Conservation (phyloP, 2,888 invertebrate species). For the Bellardia pandia region DNA sequence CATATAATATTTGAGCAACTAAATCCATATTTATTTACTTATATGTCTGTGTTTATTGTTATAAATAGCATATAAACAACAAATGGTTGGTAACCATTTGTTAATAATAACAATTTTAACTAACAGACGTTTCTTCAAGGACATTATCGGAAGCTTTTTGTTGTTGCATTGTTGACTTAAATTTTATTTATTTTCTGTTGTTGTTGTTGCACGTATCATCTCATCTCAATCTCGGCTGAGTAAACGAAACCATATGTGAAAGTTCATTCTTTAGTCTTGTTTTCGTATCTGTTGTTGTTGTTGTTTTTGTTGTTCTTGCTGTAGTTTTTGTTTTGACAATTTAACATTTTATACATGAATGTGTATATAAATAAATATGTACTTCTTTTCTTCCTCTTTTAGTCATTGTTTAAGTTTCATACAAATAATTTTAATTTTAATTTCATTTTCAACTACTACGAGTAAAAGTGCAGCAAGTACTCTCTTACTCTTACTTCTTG, state of each 20-base stretch:
- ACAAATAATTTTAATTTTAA: slow-evolving; percentile 66
- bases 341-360: slow-evolving; percentile 48
- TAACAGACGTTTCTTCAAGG: slow-evolving; percentile 39
- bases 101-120: too few species aligned
- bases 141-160: slow-evolving; percentile 2
- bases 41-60: too few species aligned
- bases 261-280: slow-evolving; percentile 34
- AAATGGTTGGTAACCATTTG: too few species aligned
- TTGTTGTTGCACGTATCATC: background rate
- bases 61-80: too few species aligned
- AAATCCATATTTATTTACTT: background rate
- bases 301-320: slow-evolving; percentile 22
- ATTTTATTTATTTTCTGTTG: background rate
- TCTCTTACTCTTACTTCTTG: slow-evolving; percentile 36
- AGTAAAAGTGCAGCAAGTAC: slow-evolving; percentile 15
- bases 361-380: too few species aligned
- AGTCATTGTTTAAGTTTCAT: slow-evolving; percentile 55
- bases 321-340: slow-evolving; percentile 35
- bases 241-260: slow-evolving; percentile 54
- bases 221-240: slow-evolving; percentile 46
- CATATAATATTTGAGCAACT: background rate
- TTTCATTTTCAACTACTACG: slow-evolving; percentile 60
- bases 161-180: slow-evolving; percentile 27
- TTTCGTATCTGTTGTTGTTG: slow-evolving; percentile 19
- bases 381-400: slow-evolving; percentile 40